phyloP scores from a whole-genome alignment of 37 sponge, comb jelly and placozoan genomes.

The Hormiphora californensis region DNA sequence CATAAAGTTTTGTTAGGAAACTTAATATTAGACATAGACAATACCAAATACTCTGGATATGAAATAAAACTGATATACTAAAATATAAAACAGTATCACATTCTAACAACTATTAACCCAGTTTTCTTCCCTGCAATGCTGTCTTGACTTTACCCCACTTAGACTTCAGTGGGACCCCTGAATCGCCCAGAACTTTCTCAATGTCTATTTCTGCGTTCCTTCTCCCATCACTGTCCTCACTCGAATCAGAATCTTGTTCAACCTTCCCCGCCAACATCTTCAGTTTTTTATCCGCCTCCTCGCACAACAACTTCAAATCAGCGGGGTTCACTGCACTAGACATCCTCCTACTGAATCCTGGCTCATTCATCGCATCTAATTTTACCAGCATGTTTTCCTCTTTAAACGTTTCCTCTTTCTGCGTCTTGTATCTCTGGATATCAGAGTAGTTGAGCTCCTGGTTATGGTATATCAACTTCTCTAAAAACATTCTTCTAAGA shows the following conservation, averaged over 20 bases:
- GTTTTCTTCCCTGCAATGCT: no score
- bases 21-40: no score
- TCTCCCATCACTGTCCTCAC: not conserved
- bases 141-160: not conserved
- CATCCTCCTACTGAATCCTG: not conserved
- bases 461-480: not conserved
- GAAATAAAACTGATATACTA: no score
- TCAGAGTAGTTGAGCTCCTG: not conserved
- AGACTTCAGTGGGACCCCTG: not conserved
- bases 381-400: not conserved
- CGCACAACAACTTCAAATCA: not conserved
- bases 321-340: slow-evolving; percentile 9
- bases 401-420: not conserved
- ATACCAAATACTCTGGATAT: no score
- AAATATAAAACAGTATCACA: no score
- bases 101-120: no score
- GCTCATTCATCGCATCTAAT: not conserved
- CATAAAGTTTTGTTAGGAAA: no score
- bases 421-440: not conserved
- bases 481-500: not conserved
- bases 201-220: not conserved
- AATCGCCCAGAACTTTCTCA: not conserved
- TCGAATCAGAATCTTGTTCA: not conserved
- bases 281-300: not conserved
- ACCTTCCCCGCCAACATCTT: not conserved